Evolutionary conservation across 2,113 vertebrate genomes (phyloP).

Genomic region (Phylloscopus trochilus): DNA sequence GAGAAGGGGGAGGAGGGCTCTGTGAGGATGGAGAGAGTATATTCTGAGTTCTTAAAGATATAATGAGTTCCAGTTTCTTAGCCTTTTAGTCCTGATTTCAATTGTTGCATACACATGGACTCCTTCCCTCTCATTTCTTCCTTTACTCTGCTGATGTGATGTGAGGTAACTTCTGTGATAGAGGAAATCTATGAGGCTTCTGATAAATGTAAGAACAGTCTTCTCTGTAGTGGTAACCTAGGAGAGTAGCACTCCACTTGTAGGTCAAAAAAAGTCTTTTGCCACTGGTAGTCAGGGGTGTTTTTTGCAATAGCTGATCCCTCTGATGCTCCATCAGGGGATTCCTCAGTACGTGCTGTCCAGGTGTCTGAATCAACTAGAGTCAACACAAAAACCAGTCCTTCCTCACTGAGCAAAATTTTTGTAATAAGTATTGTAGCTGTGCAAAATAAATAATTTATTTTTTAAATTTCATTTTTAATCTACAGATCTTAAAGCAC

Average conservation of each 20-base stretch:
- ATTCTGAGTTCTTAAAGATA: not conserved
- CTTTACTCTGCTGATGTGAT: not conserved
- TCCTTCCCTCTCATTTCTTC: not conserved
- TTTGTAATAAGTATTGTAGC: not conserved
- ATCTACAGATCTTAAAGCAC: not conserved
- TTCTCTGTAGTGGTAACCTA: not conserved
- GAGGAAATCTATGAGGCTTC: not conserved
- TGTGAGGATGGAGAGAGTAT: not conserved
- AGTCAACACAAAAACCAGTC: not conserved
- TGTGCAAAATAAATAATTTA: not conserved
- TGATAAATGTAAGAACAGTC: not conserved
- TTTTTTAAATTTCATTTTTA: not conserved
- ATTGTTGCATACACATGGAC: rapidly evolving
- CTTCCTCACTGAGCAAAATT: not conserved
- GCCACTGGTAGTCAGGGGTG: no score
- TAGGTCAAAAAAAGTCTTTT: not conserved
- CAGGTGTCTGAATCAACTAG: not conserved
- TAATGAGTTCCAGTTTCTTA: not conserved
- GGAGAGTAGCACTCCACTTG: not conserved
- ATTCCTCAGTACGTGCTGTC: not conserved
- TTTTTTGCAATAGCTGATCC: not conserved
- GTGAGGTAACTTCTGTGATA: not conserved
- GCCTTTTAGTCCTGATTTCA: not conserved
- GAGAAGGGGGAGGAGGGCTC: not conserved
- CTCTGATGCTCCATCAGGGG: not conserved